Evolutionary conservation across 2,113 vertebrate species (phyloP).

Genomic region (Hippocampus mohnikei): DNA sequence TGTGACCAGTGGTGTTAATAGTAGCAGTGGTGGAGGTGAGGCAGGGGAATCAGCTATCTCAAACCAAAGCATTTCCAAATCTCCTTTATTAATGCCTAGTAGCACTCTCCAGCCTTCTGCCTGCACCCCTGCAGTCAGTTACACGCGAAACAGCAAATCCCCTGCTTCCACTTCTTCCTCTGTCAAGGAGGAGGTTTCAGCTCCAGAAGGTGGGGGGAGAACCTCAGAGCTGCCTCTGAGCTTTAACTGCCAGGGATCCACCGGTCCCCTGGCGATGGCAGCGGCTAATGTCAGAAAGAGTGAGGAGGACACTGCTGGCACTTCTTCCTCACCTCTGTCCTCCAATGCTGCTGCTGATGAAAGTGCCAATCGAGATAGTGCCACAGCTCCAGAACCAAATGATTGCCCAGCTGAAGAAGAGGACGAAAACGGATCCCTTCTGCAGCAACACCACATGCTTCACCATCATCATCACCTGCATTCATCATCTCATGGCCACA

Average conservation of each 20-base stretch:
- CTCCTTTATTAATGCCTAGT: slow-evolving; percentile 99
- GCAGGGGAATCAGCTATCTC: slow-evolving; percentile 95
- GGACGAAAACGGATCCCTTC: slow-evolving; percentile 81
- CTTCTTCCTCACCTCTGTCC: slow-evolving; percentile 71
- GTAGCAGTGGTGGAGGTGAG: slow-evolving; percentile 76
- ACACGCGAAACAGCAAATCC: slow-evolving; percentile 79
- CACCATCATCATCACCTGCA: slow-evolving; percentile 76
- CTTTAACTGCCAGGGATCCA: slow-evolving; percentile 96
- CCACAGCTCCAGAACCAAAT: slow-evolving; percentile 99
- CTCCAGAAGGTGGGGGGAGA: slow-evolving; percentile 85
- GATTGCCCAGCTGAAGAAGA: slow-evolving; percentile 89
- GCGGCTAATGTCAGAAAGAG: slow-evolving; percentile 82
- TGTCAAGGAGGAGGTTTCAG: slow-evolving; percentile 82
- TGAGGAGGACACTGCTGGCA: slow-evolving; percentile 79
- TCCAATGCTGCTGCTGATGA: slow-evolving; percentile 81
- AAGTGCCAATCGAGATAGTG: slow-evolving; percentile 99
- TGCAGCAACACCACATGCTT: slow-evolving; percentile 76
- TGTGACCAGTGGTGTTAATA: slow-evolving; percentile 78
- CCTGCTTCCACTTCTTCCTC: slow-evolving; percentile 90
- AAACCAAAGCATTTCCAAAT: slow-evolving; percentile 99
- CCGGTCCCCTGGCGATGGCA: slow-evolving; percentile 72
- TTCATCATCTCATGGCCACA: slow-evolving; percentile 67
- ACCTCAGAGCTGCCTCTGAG: slow-evolving; percentile 84
- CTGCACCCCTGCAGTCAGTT: slow-evolving; percentile 77
- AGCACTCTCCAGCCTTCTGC: slow-evolving; percentile 92